phyloP scores from a whole-genome alignment of 92 coral and sea anemone genomes.

The Metridium senile region DNA sequence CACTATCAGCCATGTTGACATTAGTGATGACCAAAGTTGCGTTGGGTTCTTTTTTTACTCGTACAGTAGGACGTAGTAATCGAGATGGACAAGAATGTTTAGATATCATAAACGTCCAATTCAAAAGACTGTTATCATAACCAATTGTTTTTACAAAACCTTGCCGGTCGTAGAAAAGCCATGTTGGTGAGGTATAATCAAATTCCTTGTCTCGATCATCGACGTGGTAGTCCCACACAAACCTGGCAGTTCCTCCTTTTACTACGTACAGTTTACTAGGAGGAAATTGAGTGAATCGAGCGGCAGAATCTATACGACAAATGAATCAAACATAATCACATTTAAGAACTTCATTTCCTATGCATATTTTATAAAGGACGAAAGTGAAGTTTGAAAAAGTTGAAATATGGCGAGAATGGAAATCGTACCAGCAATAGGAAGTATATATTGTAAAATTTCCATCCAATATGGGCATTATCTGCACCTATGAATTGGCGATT shows the following conservation, averaged over 20 bases:
- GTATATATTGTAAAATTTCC: neutral
- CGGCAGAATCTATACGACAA: neutral
- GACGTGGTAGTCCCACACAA: slow-evolving; percentile 3
- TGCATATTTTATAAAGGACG: too few relatives aligned
- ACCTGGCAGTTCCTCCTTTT: slow-evolving; percentile 7
- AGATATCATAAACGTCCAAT: neutral
- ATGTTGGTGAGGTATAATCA: neutral
- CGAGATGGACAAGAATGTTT: neutral
- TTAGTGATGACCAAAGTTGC: slow-evolving; percentile 18
- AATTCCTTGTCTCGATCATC: neutral
- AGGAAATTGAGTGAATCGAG: neutral
- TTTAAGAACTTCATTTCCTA: too few relatives aligned
- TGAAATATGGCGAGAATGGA: too few relatives aligned
- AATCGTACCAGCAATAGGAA: too few relatives aligned
- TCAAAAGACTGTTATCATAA: neutral
- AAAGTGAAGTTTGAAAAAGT: too few relatives aligned
- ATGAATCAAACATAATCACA: too few relatives aligned
- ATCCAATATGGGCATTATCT: neutral
- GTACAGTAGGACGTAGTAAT: neutral
- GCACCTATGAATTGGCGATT: neutral
- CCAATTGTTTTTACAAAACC: neutral
- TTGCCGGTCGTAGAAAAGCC: neutral
- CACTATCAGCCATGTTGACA: slow-evolving; percentile 24
- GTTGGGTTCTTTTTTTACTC: neutral
- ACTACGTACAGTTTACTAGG: slow-evolving; percentile 2